These are phyloP conservation scores for Notothenia rossii DNA, from an alignment of 2,113 vertebrate genomes.

Conservation along the genomic window DNA sequence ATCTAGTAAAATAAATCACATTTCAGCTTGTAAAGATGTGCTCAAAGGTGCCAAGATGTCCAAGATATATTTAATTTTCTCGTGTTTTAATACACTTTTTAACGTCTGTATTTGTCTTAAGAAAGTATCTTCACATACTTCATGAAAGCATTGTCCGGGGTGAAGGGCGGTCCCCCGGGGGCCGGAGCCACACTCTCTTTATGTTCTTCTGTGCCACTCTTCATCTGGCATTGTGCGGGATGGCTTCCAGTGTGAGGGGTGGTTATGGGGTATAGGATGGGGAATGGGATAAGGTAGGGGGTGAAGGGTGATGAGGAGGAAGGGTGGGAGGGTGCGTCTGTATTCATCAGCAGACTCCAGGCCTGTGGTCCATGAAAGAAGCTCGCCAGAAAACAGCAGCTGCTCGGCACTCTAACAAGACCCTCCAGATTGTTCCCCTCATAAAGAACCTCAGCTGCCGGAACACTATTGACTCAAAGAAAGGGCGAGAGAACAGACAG, in stretches of 20 bases:
- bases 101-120: slow-evolving; percentile 56
- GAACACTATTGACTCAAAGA: slow-evolving; percentile 81
- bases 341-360: slow-evolving; percentile 74
- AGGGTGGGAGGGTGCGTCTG: slow-evolving; percentile 53
- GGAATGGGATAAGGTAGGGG: slow-evolving; percentile 47
- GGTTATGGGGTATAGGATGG: slow-evolving; percentile 4
- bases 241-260: slow-evolving; percentile 35
- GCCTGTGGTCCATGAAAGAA: slow-evolving; percentile 76
- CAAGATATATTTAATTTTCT: slow-evolving; percentile 42
- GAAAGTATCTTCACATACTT: slow-evolving; percentile 68
- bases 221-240: slow-evolving; percentile 58
- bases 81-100: slow-evolving; percentile 53
- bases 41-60: slow-evolving; percentile 11
- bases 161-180: slow-evolving; percentile 31
- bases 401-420: slow-evolving; percentile 83
- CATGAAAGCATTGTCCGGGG: slow-evolving; percentile 56
- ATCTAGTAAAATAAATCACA: slow-evolving; percentile 32
- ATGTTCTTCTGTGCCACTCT: slow-evolving; percentile 56
- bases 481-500: slow-evolving; percentile 70
- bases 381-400: slow-evolving; percentile 80
- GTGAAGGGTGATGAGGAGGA: slow-evolving; percentile 17
- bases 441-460: slow-evolving; percentile 83
- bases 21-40: slow-evolving; percentile 47
- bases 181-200: slow-evolving; percentile 39
- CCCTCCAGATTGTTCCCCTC: slow-evolving; percentile 81